phyloP scores from a whole-genome alignment of 2,113 vertebrate genomes.

The Butorides virescens region DNA sequence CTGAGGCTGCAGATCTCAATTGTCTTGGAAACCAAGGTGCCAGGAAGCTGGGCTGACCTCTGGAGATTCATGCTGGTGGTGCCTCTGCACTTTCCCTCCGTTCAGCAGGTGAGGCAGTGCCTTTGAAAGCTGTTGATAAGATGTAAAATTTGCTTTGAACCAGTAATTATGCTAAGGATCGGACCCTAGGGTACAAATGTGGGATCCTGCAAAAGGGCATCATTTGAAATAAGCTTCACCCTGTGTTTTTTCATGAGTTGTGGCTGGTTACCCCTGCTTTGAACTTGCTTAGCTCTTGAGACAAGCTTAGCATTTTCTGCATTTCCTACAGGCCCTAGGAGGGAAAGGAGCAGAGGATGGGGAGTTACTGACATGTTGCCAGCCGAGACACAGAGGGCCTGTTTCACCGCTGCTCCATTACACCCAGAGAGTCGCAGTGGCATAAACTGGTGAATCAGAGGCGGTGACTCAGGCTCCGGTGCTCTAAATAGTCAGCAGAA shows the following conservation, averaged over 20 bases:
- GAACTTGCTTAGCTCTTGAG: background rate
- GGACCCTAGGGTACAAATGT: background rate
- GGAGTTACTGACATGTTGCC: background rate
- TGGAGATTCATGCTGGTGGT: background rate
- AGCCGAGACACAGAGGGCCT: background rate
- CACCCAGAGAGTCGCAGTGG: background rate
- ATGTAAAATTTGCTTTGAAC: background rate
- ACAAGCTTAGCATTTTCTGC: background rate
- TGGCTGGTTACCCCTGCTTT: background rate
- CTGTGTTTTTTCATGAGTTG: background rate
- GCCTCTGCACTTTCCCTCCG: background rate
- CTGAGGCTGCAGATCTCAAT: background rate
- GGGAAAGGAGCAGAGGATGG: background rate
- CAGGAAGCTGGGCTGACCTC: background rate
- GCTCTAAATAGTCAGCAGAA: slow-evolving; percentile 36
- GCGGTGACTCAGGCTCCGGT: slow-evolving; percentile 14
- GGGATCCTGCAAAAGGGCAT: background rate
- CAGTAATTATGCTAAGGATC: background rate
- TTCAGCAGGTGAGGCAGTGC: background rate
- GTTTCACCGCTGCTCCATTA: background rate
- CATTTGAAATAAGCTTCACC: background rate
- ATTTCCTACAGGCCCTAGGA: background rate
- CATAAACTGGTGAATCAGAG: slow-evolving; percentile 38
- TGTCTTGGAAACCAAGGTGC: background rate
- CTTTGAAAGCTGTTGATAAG: background rate